Evolutionary conservation across 1,140 invertebrate species (phyloP).

Genomic region (Lasioglossum baleicum): DNA sequence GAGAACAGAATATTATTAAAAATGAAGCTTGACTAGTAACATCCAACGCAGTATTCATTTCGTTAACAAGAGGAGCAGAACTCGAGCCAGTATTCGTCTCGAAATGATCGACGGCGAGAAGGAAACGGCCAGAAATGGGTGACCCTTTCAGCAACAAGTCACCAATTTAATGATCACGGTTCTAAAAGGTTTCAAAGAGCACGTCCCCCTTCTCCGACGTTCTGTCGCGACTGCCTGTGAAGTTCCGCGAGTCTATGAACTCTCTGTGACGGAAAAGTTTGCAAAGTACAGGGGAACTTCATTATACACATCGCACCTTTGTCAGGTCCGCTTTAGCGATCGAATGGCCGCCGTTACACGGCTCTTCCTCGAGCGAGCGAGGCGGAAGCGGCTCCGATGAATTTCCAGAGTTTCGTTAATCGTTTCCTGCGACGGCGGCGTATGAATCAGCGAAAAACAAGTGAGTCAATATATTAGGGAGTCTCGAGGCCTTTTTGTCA

Average conservation of each 20-base stretch:
- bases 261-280: constrained; percentile 17
- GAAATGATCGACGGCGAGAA: not conserved
- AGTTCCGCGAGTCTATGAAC: constrained; percentile 8
- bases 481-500: constrained; percentile 26
- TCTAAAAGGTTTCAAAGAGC: constrained; percentile 25
- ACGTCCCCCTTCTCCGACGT: not conserved
- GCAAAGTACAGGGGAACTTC: constrained; percentile 5
- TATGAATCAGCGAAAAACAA: constrained; percentile 23
- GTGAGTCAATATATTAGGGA: constrained; percentile 22
- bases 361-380: not conserved
- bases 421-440: not conserved
- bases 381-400: not conserved
- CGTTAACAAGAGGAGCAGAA: too few species aligned
- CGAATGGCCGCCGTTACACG: not conserved
- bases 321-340: not conserved
- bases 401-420: constrained; percentile 16
- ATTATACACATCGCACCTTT: constrained; percentile 29
- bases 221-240: not conserved
- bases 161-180: constrained; percentile 38
- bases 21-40: too few species aligned
- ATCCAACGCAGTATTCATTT: too few species aligned
- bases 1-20: too few species aligned
- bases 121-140: not conserved
- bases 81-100: not conserved
- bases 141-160: constrained; percentile 21